Base-by-base conservation (phyloP, 2,797 vertebrate genomes). In the Schizopygopsis pylzovi region DNA sequence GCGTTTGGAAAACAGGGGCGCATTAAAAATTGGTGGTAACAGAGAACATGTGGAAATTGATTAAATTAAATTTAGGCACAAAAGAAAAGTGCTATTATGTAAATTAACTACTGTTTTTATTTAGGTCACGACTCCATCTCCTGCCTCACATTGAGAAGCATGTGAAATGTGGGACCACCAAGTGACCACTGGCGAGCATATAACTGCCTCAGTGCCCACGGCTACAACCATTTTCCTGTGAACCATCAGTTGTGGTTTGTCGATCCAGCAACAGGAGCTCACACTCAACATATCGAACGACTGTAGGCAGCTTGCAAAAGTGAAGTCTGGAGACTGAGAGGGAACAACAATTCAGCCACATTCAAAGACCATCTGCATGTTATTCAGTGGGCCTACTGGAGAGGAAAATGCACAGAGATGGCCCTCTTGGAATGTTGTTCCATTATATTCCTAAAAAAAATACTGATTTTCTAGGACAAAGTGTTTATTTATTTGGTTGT, bases 341-440 rank as follows among this genome's bases (percentile, higher is more conserved):
- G 65, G 28, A 71, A 71, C 39, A 71, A 11, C 10, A 71, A 43
- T 72, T 45, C 37, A 11, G 33, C 37, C 8, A 70, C 37, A 70
- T 70, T 70, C 37, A 70, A 70, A 70, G 67, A 70, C 68, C 39
- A 43, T 15, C 45, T 16, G 47, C 47, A 22, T 71, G 68, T 71
- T 65, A 65, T 65, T 33, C 13, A 65, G 4, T 65, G 61, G 61
- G 25, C 12, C 61, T 33, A 16, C 61, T 28, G 25, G 25, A 63
- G 61, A 63, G 61, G 12, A 65, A 65, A 65, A 49, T 4, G 47
- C 47, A 47, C 47, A 49, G 47, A 49, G 12, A 49, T 49, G 47
- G 25, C 61, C 25, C 61, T 28, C 61, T 65, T 65, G n/a, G 25
- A 15, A 63, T 28, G 61, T n/a, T 63, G 25, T 63, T 28, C 25